Base-by-base conservation (phyloP, 1,140 invertebrate species). In the Zelostemma sp. region DNA sequence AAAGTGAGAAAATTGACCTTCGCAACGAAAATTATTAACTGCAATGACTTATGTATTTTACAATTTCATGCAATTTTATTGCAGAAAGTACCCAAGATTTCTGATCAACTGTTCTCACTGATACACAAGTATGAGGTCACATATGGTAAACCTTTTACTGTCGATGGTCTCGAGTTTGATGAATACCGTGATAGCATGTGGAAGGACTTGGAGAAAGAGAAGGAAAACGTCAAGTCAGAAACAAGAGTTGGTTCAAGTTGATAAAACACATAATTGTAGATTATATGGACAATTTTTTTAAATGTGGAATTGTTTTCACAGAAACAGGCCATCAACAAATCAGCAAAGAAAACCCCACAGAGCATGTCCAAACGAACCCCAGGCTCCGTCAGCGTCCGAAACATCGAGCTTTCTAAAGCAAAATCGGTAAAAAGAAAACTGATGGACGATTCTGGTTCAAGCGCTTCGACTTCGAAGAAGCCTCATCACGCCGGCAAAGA, bases 111-210 rank as follows among this genome's bases (percentile, higher is more conserved):
- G 0, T 19, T 58, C 9, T 6, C 28, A 0, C 55, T 89, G 28
- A 86, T 88, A 16, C 67, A 84, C n/a, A 78, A 88, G 1, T 92
- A 89, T 73, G 86, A 89, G 72, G 68, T 68, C 0, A 78, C 79
- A 14, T 83, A 87, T 33, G 86, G 87, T 0, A 80, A 77, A 1
- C 59, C 70, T 0, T 92, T 92, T 67, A 85, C 85, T 1, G 85
- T 91, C 1, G 79, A 89, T 60, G 91, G 91, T 1, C 79, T 87
- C 45, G 82, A 87, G 14, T 79, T 90, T 14, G 65, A 89, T 8
- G 86, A 89, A 50, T 78, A 86, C 9, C 88, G 90, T 70, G 66
- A 81, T 31, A 83, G 87, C 15, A 86, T 89, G 19, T 88, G 87
- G 88, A 86, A 88, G 49, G 79, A 83, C 41, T 77, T 80, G 17